Conservation (phyloP, 1,140 invertebrate species). For the Drosophila cardini region DNA sequence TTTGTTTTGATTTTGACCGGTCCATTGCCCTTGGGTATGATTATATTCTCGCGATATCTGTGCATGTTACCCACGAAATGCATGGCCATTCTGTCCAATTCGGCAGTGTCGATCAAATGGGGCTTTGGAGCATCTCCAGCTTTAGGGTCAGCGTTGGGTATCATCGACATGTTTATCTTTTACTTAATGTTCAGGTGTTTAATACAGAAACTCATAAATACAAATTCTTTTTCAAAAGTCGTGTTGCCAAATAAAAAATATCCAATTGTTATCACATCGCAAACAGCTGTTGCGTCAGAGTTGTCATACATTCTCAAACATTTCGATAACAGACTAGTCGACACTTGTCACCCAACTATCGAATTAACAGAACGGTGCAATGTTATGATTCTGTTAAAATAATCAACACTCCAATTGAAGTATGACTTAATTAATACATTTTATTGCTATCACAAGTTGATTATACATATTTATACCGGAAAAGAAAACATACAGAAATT, state of each 20-base stretch:
- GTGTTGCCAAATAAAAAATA: constrained; percentile 23
- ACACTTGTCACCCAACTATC: background rate
- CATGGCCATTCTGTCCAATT: constrained; percentile 87
- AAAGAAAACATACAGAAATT: constrained; percentile 57
- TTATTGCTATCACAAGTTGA: constrained; percentile 81
- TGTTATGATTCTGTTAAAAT: background rate
- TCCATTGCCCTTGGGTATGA: constrained; percentile 91
- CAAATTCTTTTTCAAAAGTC: constrained; percentile 7
- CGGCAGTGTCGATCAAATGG: constrained; percentile 85
- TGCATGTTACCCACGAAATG: constrained; percentile 88
- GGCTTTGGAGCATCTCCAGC: constrained; percentile 21
- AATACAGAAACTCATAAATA: constrained; percentile 53
- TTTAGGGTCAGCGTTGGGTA: constrained; percentile 40
- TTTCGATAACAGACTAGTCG: constrained; percentile 30
- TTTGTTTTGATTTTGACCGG: constrained; percentile 92
- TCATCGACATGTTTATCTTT: constrained; percentile 54
- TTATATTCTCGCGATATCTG: constrained; percentile 91
- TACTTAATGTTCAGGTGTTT: constrained; percentile 6
- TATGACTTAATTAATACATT: constrained; percentile 57
- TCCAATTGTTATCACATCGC: constrained; percentile 73
- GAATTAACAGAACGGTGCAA: background rate
- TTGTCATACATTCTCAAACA: constrained; percentile 18
- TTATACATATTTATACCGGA: constrained; percentile 65
- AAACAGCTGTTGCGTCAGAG: constrained; percentile 62
- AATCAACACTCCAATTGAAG: background rate